Conservation (phyloP, 1,140 invertebrate genomes). For the Drosophila ambigua region DNA sequence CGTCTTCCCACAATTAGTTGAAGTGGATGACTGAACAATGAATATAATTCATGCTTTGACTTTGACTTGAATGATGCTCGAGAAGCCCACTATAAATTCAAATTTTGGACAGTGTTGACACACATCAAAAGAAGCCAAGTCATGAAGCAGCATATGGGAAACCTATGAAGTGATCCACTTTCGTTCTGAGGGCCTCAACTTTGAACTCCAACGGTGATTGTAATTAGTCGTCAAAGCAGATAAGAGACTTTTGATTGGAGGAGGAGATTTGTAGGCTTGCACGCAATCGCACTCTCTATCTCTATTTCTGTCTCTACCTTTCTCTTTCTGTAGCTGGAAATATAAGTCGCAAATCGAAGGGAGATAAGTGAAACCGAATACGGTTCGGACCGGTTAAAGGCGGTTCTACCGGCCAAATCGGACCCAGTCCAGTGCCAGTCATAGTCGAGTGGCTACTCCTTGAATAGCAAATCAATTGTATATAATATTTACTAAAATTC, state of each 20-base stretch:
- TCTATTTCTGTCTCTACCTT: constrained; percentile 34
- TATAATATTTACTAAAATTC: constrained; percentile 65
- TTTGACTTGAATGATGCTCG: constrained; percentile 39
- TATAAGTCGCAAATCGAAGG: constrained; percentile 49
- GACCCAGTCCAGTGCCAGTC: constrained; percentile 42
- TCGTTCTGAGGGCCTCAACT: constrained; percentile 9
- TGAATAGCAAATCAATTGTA: constrained; percentile 73
- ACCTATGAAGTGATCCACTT: too few species aligned
- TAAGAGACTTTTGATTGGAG: constrained; percentile 40
- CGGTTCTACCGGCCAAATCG: constrained; percentile 42
- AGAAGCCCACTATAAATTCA: constrained; percentile 33
- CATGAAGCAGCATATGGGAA: constrained; percentile 8
- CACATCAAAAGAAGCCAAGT: constrained; percentile 32
- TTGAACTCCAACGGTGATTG: constrained; percentile 29
- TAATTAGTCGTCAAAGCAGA: constrained; percentile 44
- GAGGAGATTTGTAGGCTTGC: constrained; percentile 9
- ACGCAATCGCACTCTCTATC: constrained; percentile 32
- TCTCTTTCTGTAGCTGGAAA: constrained; percentile 5
- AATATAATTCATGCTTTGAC: constrained; percentile 14
- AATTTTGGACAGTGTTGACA: constrained; percentile 31
- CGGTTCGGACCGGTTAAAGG: constrained; percentile 35
- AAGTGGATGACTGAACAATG: constrained; percentile 26
- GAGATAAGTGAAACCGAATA: constrained; percentile 47
- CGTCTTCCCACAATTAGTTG: constrained; percentile 14
- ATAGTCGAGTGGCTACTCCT: constrained; percentile 60